These are phyloP conservation scores for Siniperca chuatsi DNA, from an alignment of 2,113 vertebrate genomes.

Conservation along the genomic window DNA sequence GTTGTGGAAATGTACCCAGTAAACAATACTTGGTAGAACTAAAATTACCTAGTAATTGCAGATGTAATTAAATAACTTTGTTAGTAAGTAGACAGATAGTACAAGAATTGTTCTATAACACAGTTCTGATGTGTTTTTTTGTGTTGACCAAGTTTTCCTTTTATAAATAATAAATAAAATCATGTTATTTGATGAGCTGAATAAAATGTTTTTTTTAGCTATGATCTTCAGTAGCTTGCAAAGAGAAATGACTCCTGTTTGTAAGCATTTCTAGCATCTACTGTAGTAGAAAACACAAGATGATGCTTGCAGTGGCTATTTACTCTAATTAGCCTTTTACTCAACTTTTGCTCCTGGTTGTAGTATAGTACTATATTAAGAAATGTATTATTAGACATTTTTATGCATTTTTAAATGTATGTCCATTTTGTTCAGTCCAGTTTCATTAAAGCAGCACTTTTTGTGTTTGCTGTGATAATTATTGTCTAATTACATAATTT, in stretches of 20 bases:
- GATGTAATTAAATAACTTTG: constrained; percentile 35
- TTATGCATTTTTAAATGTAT: neutral
- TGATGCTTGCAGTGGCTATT: neutral
- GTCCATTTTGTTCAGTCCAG: neutral
- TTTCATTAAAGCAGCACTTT: neutral
- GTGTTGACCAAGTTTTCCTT: neutral
- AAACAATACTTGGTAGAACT: constrained; percentile 26
- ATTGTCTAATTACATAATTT: neutral
- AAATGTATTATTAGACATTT: neutral
- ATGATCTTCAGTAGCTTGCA: neutral
- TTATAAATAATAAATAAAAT: neutral
- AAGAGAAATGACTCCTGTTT: neutral
- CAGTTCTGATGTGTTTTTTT: neutral
- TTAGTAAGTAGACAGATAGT: neutral
- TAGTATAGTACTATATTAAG: neutral
- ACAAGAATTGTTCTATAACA: constrained; percentile 5
- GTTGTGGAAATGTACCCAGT: constrained; percentile 4
- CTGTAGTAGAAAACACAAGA: neutral
- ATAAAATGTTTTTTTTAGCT: neutral
- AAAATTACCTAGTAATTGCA: constrained; percentile 10
- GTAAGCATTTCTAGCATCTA: neutral
- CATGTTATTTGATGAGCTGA: neutral
- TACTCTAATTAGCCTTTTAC: neutral
- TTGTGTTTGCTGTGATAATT: neutral
- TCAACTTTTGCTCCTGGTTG: neutral